Evolutionary conservation across 2,888 invertebrate species (phyloP).

Genomic region (Eupithecia exiguata): DNA sequence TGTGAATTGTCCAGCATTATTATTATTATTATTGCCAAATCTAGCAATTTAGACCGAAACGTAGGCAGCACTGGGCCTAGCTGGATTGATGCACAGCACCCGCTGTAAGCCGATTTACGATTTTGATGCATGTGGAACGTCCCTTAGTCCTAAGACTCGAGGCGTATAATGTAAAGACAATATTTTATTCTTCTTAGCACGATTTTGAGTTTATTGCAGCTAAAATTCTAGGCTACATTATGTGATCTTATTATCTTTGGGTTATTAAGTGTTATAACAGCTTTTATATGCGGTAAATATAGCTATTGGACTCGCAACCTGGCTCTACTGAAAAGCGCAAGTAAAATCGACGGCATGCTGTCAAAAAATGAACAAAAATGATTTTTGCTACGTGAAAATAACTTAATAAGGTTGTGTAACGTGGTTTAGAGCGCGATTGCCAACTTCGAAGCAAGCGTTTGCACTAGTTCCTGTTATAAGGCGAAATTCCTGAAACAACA

Average conservation of each 20-base stretch:
- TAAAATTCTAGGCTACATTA: neutral
- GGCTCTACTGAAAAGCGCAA: neutral
- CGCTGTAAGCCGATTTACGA: conserved; percentile 69
- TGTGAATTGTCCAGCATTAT: no score
- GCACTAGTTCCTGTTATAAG: neutral
- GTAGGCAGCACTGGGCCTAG: conserved; percentile 15
- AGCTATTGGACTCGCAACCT: neutral
- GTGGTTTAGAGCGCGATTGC: neutral
- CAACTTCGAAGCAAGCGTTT: neutral
- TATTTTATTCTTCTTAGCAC: conserved; percentile 35
- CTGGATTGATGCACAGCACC: conserved; percentile 45
- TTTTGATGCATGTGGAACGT: conserved; percentile 66
- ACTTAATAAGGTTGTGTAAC: neutral
- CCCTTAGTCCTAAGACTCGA: conserved; percentile 43
- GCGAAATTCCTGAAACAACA: neutral
- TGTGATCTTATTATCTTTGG: neutral
- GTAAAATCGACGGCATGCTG: no score
- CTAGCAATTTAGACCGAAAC: neutral
- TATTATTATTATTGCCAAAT: no score
- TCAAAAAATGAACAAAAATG: no score
- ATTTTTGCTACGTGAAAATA: neutral
- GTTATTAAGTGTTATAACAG: neutral
- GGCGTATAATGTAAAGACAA: conserved; percentile 42
- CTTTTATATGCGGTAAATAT: neutral
- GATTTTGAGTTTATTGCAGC: conserved; percentile 28